Percentiles rank a stretch among this genome's conserved stretches.
Conservation (phyloP, 2,888 invertebrate genomes). For the Catocala nupta region DNA sequence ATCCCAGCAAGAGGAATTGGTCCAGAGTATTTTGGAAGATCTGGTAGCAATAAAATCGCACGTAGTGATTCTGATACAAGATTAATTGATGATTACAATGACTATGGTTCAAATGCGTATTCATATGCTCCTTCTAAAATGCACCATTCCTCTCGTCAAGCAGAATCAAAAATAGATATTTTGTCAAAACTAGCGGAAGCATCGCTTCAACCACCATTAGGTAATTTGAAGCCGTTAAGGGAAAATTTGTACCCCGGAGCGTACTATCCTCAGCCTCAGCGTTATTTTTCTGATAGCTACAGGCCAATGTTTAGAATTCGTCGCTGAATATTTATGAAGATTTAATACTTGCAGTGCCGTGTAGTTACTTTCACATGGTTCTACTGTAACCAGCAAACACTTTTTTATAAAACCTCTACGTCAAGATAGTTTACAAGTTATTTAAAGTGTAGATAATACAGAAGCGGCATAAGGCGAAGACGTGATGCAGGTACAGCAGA, state of each 20-base stretch:
- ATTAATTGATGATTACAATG: conserved; percentile 22
- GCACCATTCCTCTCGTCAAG: neutral
- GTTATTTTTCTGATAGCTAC: conserved; percentile 4
- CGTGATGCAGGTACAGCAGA: too few species aligned
- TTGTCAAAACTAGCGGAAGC: neutral
- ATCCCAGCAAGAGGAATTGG: conserved; percentile 8
- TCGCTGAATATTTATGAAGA: conserved; percentile 1
- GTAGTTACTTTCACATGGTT: too few species aligned
- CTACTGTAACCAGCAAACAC: too few species aligned
- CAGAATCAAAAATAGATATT: conserved; percentile 1
- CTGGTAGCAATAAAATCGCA: neutral
- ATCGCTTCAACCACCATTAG: conserved; percentile 3
- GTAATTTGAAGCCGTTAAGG: neutral
- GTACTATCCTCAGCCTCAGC: conserved; percentile 9
- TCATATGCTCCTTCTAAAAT: conserved; percentile 10
- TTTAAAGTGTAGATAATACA: too few species aligned
- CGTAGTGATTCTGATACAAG: neutral
- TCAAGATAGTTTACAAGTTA: too few species aligned
- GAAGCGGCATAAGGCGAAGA: too few species aligned
- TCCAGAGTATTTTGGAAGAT: conserved; percentile 5
- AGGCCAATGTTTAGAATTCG: conserved; percentile 13
- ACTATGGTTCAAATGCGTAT: conserved; percentile 17
- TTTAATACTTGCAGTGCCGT: too few species aligned
- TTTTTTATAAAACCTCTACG: too few species aligned
- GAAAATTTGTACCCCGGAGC: conserved; percentile 7